A percentile compares a stretch with the other conserved stretches of the same genome.
phyloP scores from a whole-genome alignment of 2,888 invertebrate genomes.

The Dexiosoma caninum region DNA sequence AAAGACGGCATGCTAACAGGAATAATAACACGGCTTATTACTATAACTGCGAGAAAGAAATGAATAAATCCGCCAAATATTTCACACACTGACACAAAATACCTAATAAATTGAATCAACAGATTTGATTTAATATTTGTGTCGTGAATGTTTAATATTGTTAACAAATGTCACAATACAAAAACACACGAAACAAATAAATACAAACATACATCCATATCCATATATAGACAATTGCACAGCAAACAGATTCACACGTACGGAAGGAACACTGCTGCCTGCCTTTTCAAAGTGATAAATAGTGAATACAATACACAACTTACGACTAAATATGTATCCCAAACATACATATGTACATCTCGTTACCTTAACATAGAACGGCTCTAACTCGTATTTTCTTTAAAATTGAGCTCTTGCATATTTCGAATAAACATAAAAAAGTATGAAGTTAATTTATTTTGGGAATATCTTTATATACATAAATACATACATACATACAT shows the following conservation, averaged over 20 bases:
- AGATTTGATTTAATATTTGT: constrained; percentile 4
- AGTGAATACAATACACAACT: constrained; percentile 5
- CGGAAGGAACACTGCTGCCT: not conserved
- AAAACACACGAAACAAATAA: not conserved
- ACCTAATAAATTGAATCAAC: not conserved
- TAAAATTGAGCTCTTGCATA: too few relatives aligned
- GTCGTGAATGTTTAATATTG: constrained; percentile 1
- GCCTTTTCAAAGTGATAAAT: constrained; percentile 4
- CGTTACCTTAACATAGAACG: too few relatives aligned
- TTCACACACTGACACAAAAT: not conserved
- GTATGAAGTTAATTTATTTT: too few relatives aligned
- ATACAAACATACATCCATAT: not conserved
- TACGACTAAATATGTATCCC: too few relatives aligned
- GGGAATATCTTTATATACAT: too few relatives aligned
- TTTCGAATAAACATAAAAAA: too few relatives aligned
- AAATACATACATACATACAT: too few relatives aligned
- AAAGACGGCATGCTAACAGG: not conserved
- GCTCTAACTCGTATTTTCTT: too few relatives aligned
- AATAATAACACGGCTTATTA: too few relatives aligned
- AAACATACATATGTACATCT: too few relatives aligned
- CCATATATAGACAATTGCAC: not conserved
- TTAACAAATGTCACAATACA: not conserved
- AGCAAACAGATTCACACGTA: not conserved
- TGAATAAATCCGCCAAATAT: not conserved
- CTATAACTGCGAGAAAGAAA: constrained; percentile 1